phyloP scores from a whole-genome alignment of 1,140 invertebrate species.

The Paralvinella palmiformis region DNA sequence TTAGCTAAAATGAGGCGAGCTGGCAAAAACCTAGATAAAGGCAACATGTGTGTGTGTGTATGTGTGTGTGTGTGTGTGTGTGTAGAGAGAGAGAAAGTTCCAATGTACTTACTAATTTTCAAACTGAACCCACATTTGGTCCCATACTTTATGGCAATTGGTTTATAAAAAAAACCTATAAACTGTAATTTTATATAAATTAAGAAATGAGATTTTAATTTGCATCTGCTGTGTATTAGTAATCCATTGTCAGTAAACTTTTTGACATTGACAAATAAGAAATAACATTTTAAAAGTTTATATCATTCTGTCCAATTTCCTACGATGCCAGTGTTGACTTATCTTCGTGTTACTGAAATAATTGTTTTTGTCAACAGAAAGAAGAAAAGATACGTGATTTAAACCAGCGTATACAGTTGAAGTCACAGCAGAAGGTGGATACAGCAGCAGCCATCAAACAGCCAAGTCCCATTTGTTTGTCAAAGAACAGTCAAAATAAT shows the following conservation, averaged over 20 bases:
- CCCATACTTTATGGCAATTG: too few species aligned
- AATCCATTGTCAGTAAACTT: neutral
- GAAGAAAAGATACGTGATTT: neutral
- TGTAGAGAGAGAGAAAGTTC: too few species aligned
- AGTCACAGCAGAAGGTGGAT: neutral
- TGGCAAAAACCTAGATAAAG: too few species aligned
- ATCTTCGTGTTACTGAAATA: too few species aligned
- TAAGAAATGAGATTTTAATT: neutral
- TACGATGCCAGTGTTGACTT: neutral
- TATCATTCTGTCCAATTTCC: neutral
- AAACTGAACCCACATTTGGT: too few species aligned
- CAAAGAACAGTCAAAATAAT: neutral
- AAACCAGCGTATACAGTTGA: neutral
- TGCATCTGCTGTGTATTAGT: neutral
- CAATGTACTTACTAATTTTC: too few species aligned
- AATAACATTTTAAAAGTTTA: neutral
- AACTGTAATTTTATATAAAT: neutral
- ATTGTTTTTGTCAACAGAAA: too few species aligned
- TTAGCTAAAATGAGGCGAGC: neutral
- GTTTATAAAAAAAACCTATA: too few species aligned
- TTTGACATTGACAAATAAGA: neutral
- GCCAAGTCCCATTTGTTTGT: neutral
- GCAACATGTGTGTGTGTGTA: too few species aligned
- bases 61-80: too few species aligned
- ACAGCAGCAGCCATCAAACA: neutral